Percentiles rank a stretch among this genome's conserved stretches.
Evolutionary conservation across 2,888 invertebrate species (phyloP).

Genomic region (Philonicus albiceps): DNA sequence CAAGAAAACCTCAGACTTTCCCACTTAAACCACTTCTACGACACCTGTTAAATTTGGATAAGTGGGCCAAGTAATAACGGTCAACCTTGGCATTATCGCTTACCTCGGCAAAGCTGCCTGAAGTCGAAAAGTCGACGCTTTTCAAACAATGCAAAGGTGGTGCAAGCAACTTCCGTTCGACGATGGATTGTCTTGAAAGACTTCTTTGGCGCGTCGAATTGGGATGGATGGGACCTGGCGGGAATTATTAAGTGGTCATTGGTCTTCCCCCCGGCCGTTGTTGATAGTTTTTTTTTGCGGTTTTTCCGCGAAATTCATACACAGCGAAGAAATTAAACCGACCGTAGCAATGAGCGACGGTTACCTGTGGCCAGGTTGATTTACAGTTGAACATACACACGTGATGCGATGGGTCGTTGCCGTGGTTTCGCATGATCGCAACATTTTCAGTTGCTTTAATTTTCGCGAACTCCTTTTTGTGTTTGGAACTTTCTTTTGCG

Average conservation of each 20-base stretch:
- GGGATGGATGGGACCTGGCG: background rate
- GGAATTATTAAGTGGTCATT: background rate
- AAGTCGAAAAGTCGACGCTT: background rate
- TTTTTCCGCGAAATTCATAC: background rate
- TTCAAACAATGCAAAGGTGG: background rate
- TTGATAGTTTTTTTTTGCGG: background rate
- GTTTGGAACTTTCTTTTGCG: background rate
- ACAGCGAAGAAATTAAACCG: background rate
- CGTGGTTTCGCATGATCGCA: background rate
- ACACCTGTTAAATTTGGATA: constrained; percentile 18
- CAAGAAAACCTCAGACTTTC: background rate
- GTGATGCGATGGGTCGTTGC: background rate
- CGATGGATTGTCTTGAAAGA: background rate
- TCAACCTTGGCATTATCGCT: constrained; percentile 15
- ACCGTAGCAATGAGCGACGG: background rate
- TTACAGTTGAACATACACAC: background rate
- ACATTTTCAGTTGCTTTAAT: background rate
- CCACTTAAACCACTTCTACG: background rate
- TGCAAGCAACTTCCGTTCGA: background rate
- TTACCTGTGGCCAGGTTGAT: background rate
- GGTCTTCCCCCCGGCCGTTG: background rate
- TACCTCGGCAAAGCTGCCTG: background rate
- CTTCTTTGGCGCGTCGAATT: background rate
- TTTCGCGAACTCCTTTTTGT: background rate
- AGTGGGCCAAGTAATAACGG: constrained; percentile 15